Conservation (phyloP, 2,888 invertebrate species). For the Euplexia lucipara region DNA sequence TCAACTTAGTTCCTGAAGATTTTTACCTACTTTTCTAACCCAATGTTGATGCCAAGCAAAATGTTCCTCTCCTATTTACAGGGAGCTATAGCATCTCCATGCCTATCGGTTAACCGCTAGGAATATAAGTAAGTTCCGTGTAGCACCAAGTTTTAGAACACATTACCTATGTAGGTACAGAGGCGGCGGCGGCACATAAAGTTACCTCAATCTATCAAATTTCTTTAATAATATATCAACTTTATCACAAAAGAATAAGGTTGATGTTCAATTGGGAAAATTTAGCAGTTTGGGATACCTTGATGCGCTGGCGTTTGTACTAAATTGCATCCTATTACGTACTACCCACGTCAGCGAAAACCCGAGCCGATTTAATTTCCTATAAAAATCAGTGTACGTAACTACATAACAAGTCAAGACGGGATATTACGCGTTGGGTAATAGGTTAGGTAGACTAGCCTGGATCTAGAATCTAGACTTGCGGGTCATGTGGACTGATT, state of each 20-base stretch:
- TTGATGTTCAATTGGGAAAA: no score
- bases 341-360: slow-evolving; percentile 31
- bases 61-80: neutral
- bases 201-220: no score
- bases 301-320: no score
- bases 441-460: slow-evolving; percentile 75
- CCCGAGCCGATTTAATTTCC: slow-evolving; percentile 29
- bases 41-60: neutral
- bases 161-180: no score
- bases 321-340: slow-evolving; percentile 24
- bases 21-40: neutral
- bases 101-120: no score
- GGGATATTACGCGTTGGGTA: slow-evolving; percentile 68
- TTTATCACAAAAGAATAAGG: no score
- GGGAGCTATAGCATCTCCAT: neutral
- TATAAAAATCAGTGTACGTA: slow-evolving; percentile 52
- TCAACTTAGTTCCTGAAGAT: no score
- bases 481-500: slow-evolving; percentile 86
- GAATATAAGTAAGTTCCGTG: neutral
- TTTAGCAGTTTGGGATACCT: no score
- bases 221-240: no score
- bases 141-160: slow-evolving; percentile 10
- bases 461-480: slow-evolving; percentile 81
- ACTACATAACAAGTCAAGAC: slow-evolving; percentile 50
- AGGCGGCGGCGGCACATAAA: no score